Conservation (phyloP, 64 coral and sea anemone species). For the Stichodactyla helianthus region DNA sequence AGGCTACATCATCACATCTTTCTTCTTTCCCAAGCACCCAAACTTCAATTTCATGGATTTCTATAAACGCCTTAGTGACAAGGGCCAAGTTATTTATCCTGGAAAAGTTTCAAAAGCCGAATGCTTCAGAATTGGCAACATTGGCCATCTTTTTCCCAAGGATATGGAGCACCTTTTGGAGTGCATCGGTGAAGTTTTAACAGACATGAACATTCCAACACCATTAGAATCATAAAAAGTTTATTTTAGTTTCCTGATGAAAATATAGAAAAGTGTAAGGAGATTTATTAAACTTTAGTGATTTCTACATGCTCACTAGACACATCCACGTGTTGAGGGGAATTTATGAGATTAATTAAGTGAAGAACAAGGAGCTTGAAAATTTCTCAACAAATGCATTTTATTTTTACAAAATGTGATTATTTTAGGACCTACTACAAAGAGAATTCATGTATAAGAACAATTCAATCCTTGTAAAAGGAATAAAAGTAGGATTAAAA, state of each 20-base stretch:
- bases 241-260: background rate
- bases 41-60: constrained; percentile 88
- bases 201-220: constrained; percentile 68
- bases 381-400: too few species aligned
- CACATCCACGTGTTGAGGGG: too few species aligned
- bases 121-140: constrained; percentile 92
- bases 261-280: too few species aligned
- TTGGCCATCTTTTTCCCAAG: constrained; percentile 78
- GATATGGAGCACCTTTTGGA: constrained; percentile 85
- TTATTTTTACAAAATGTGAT: too few species aligned
- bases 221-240: constrained; percentile 12
- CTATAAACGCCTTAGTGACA: constrained; percentile 86
- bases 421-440: too few species aligned
- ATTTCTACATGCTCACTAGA: too few species aligned
- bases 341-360: too few species aligned
- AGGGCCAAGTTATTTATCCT: constrained; percentile 91
- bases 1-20: constrained; percentile 94
- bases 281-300: too few species aligned
- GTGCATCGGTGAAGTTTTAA: constrained; percentile 75
- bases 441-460: too few species aligned
- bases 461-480: background rate
- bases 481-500: background rate
- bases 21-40: constrained; percentile 75
- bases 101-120: constrained; percentile 82
- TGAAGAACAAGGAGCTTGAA: too few species aligned